Evolutionary conservation across 2,113 vertebrate genomes (phyloP).

Genomic region (Trachemys scripta): DNA sequence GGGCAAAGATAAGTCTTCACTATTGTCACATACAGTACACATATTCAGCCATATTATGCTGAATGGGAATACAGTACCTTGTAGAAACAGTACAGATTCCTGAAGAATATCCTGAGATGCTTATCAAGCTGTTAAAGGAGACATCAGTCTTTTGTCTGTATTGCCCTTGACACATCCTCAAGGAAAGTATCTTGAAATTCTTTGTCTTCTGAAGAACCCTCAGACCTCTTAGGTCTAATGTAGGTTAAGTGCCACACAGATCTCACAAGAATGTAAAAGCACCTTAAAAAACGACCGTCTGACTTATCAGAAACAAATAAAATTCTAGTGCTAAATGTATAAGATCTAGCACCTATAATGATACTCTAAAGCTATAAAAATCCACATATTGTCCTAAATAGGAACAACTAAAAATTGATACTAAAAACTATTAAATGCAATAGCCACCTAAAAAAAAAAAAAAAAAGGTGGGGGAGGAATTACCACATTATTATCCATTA

Average conservation of each 20-base stretch:
- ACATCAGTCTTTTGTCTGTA: conserved; percentile 90
- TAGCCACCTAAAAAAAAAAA: conserved; percentile 36
- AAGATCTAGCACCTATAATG: background rate
- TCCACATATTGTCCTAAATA: background rate
- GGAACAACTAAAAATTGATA: conserved; percentile 23
- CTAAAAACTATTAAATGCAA: conserved; percentile 1
- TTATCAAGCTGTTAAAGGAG: conserved; percentile 89
- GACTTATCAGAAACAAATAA: conserved; percentile 66
- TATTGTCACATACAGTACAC: conserved; percentile 81
- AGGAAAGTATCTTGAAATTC: conserved; percentile 85
- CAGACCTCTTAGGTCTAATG: conserved; percentile 82
- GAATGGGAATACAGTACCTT: conserved; percentile 84
- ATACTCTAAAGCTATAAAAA: background rate
- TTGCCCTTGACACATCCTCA: conserved; percentile 90
- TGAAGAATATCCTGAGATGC: conserved; percentile 85
- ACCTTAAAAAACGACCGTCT: conserved; percentile 71
- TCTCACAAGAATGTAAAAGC: conserved; percentile 81
- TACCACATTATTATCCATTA: conserved; percentile 64
- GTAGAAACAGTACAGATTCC: conserved; percentile 82
- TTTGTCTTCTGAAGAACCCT: conserved; percentile 88
- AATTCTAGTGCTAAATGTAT: conserved; percentile 11
- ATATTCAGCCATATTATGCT: conserved; percentile 83
- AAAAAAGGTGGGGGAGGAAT: conserved; percentile 35
- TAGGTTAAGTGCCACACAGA: conserved; percentile 85
- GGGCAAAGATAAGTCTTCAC: conserved; percentile 88